Evolutionary conservation across 1,140 invertebrate genomes (phyloP).

Genomic region (Charaxes varanes): DNA sequence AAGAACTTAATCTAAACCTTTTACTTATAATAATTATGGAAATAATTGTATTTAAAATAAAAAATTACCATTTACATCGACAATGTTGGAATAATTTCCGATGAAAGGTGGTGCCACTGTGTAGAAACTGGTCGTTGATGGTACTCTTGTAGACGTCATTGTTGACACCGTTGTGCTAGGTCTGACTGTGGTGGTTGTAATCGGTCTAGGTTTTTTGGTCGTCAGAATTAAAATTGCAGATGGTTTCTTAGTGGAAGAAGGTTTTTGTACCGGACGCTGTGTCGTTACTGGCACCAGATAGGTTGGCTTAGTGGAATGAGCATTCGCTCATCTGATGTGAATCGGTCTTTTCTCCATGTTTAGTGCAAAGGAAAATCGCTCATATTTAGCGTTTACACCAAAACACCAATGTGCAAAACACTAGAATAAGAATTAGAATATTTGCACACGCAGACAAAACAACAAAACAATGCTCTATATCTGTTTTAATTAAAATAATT

Average conservation of each 20-base stretch:
- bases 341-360: no score
- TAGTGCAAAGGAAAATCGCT: no score
- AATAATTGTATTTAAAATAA: no score
- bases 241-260: constrained; percentile 57
- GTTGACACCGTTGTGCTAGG: constrained; percentile 27
- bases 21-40: no score
- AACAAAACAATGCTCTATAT: no score
- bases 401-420: no score
- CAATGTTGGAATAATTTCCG: constrained; percentile 63
- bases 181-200: constrained; percentile 53
- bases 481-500: no score
- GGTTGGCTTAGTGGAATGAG: constrained; percentile 61
- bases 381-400: no score
- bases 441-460: no score
- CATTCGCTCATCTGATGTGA: no score
- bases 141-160: constrained; percentile 32
- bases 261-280: constrained; percentile 38
- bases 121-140: constrained; percentile 46
- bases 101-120: constrained; percentile 49
- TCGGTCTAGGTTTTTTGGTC: constrained; percentile 47
- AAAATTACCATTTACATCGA: constrained; percentile 59
- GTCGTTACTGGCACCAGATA: constrained; percentile 70
- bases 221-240: constrained; percentile 59
- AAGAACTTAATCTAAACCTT: no score
- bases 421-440: no score